Evolutionary conservation across 92 coral and sea anemone genomes (phyloP).

Genomic region (Blastomussa wellsi): DNA sequence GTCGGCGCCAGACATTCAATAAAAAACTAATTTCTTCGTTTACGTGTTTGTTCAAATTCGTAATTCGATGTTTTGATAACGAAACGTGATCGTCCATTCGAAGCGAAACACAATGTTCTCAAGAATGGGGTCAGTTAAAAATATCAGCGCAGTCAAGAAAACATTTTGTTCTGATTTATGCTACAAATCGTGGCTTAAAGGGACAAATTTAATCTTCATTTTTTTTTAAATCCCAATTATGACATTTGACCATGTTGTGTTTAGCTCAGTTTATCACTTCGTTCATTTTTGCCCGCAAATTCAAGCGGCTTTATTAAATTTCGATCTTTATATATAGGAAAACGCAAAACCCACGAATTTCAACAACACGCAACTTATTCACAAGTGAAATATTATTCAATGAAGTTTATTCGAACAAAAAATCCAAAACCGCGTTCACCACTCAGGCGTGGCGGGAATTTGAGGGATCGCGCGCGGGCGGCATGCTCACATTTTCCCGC

Average conservation of each 20-base stretch:
- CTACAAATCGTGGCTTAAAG: background rate
- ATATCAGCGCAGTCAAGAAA: background rate
- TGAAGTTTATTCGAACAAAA: background rate
- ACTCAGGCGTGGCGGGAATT: conserved; percentile 22
- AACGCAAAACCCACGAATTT: background rate
- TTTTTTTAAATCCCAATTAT: no score
- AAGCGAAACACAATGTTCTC: background rate
- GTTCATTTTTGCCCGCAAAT: background rate
- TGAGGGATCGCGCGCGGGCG: background rate
- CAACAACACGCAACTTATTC: background rate
- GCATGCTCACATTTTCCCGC: conserved; percentile 25
- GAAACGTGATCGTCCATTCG: background rate
- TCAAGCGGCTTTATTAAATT: background rate
- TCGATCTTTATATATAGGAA: background rate
- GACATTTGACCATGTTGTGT: background rate
- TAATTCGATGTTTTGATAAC: background rate
- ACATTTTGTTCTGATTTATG: background rate
- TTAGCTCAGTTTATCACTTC: background rate
- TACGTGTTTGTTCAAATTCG: background rate
- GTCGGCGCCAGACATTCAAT: background rate
- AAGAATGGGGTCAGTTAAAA: background rate
- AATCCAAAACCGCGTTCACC: background rate
- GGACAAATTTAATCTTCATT: no score
- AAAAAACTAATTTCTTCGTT: no score
- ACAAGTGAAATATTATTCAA: background rate